Evolutionary conservation across 2,888 invertebrate genomes (phyloP), one percentile per base, ranked within the genome.

Genomic region (Gastrophysa polygoni): DNA sequence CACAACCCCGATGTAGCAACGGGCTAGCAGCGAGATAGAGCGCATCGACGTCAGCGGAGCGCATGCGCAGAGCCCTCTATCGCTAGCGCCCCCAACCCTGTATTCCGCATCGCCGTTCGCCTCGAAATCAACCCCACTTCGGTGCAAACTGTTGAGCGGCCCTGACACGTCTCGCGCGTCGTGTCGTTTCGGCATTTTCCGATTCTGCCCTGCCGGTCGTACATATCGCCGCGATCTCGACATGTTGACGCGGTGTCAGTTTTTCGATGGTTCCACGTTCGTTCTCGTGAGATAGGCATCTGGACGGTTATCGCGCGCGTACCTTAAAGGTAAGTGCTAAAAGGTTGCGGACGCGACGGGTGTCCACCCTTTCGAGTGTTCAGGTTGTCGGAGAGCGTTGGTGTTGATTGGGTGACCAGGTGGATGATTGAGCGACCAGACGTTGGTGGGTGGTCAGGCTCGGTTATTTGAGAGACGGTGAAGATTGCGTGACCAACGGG

Each of bases 41-140:
- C 72, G 77, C 75, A 64, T 68, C 61, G 56, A 63, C 61, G 73
- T 71, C 72, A 72, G 59, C 67, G 68, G 69, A 68, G 76, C 81
- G 80, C 83, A 81, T 83, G 84, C 83, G 84, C 83, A 80, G 70
- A 81, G 80, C 71, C 74, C 77, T 76, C 77, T 79, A 78, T 75
- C 78, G 76, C 81, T 78, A 77, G 79, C 77, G 77, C 79, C 80
- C 77, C 75, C 74, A 75, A 73, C 77, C 77, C 75, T 75, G 78
- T 52, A 58, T 66, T 64, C 61, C 71, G 72, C 72, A 69, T 61
- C 57, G 64, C 47, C 56, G 8, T 68, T 59, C 62, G 56, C 56
- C 56, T 63, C 28, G 28, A 63, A 52, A 61, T 58, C 73, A 71
- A 71, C 79, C 78, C 80, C 78, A 79, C 77, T 78, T 77, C 77